Percentiles rank a stretch among this genome's conserved stretches.
phyloP scores from a whole-genome alignment of 2,113 vertebrate species.

The Hemiprocne comata region DNA sequence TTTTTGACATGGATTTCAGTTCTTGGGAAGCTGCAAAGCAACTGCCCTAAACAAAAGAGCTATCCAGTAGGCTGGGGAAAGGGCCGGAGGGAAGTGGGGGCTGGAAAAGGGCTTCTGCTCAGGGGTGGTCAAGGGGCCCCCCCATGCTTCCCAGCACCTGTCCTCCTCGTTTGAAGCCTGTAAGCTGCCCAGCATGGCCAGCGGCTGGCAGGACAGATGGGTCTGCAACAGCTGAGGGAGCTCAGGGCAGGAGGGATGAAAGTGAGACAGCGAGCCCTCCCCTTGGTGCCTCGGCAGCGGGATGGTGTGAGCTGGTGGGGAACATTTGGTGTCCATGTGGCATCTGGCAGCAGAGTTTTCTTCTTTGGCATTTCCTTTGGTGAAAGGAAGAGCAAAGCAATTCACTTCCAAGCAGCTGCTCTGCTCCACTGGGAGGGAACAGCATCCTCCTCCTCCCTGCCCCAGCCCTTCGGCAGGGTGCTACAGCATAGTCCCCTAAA shows the following conservation, averaged over 20 bases:
- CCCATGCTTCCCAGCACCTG: background rate
- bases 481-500: background rate
- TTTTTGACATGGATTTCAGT: background rate
- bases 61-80: background rate
- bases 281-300: background rate
- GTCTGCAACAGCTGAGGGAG: background rate
- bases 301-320: background rate
- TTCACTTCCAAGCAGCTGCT: constrained; percentile 51
- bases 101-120: background rate
- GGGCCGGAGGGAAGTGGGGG: accelerated
- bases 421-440: background rate
- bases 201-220: background rate
- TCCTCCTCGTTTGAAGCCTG: background rate
- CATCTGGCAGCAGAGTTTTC: constrained; percentile 53
- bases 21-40: background rate
- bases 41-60: background rate
- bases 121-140: background rate
- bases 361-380: constrained; percentile 68
- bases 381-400: constrained; percentile 66
- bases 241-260: constrained; percentile 23
- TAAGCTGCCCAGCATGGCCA: background rate
- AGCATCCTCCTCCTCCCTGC: background rate
- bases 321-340: constrained; percentile 74
- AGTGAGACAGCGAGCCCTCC: background rate
- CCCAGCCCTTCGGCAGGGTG: background rate